These are phyloP conservation scores for Bagarius yarrelli DNA, from an alignment of 2,113 vertebrate genomes.

Conservation along the genomic window DNA sequence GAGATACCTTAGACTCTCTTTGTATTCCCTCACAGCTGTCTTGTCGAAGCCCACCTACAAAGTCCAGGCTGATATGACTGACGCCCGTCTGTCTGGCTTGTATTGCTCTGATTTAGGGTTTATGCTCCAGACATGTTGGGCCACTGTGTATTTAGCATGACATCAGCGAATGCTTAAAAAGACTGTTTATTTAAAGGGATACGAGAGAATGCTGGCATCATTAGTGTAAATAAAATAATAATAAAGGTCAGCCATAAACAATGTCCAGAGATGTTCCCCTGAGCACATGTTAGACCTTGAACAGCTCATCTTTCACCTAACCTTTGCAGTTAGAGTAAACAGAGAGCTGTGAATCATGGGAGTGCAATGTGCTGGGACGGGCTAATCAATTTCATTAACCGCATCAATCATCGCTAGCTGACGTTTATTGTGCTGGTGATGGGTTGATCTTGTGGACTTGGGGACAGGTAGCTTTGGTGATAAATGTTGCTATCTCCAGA, in stretches of 20 bases:
- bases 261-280: conserved; percentile 46
- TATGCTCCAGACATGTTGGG: background rate
- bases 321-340: conserved; percentile 65
- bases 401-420: conserved; percentile 88
- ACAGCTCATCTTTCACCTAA: conserved; percentile 55
- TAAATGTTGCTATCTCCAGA: conserved; percentile 82
- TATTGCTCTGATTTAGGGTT: conserved; percentile 25
- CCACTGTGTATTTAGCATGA: background rate
- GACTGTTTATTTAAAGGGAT: background rate
- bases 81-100: conserved; percentile 34
- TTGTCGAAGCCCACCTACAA: conserved; percentile 38
- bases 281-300: conserved; percentile 33
- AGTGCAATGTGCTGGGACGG: conserved; percentile 63
- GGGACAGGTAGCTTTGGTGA: conserved; percentile 77
- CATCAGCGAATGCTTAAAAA: background rate
- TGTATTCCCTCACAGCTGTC: background rate
- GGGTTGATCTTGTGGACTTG: conserved; percentile 87
- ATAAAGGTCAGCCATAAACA: conserved; percentile 67
- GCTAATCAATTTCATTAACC: conserved; percentile 94
- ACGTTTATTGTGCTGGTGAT: conserved; percentile 90
- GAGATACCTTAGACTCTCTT: conserved; percentile 16
- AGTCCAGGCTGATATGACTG: conserved; percentile 17
- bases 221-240: conserved; percentile 16
- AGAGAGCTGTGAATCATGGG: conserved; percentile 72
- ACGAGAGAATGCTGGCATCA: background rate